Evolutionary conservation across 2,888 invertebrate genomes (phyloP), one percentile per base, ranked within the genome.

Genomic region (Dicyrtoma fusca): DNA sequence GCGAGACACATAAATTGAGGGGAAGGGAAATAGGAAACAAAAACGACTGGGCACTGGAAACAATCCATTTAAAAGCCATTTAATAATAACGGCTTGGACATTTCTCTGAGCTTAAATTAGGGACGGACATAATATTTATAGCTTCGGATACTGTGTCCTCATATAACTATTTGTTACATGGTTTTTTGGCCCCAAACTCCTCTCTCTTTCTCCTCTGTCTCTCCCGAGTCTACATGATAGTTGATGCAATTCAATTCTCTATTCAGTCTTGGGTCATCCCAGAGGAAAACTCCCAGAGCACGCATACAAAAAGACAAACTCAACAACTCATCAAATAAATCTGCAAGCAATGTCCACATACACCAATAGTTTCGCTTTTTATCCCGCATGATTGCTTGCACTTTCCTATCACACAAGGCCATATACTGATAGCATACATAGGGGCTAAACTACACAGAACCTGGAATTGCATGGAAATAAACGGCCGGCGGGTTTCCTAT

Each of bases 1-100:
- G 59, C 61, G 74, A 69, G 72, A 66, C 69, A 59, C 26, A 72
- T 72, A 65, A 72, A 66, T 49, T 63, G 49, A n/a, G 63, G 63
- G 68, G 68, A 44, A 57, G 68, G 57, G 25, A 68, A 55, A 68
- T 34, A 66, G 42, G 66, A 66, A 66, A 66, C 49, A 55, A 57
- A 64, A 63, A 47, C 55, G 23, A 63, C 49, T 63, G 63, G 53
- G 21, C 53, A 62, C 14, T 57, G 68, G 57, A 68, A 68, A 57
- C 68, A 68, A 68, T 68, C 55, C 59, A 55, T 68, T 68, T 68
- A 68, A 68, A 68, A 68, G 68, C 68, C 68, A 53, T 70, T 62
- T 63, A 63, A 63, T 62, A 62, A 69, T 69, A 44, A 45, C 49
- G n/a, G 25, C 59, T 42, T 61, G 69, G 62, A 34, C 49, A 57